phyloP scores from a whole-genome alignment of 2,797 vertebrate species.

The Danionella dracula region DNA sequence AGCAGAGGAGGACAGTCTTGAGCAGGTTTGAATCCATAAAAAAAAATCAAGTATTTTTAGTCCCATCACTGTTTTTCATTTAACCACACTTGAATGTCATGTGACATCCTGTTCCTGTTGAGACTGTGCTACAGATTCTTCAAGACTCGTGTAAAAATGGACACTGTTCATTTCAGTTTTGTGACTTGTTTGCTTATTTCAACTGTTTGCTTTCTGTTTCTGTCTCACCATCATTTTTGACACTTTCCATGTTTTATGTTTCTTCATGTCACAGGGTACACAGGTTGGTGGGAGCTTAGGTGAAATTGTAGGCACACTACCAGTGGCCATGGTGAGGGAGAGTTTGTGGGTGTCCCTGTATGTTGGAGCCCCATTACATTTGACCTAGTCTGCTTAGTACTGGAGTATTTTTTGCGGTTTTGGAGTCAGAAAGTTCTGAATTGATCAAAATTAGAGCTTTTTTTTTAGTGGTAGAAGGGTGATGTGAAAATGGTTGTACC shows the following conservation, averaged over 20 bases:
- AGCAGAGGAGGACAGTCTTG: conserved; percentile 85
- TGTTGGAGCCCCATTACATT: conserved; percentile 17
- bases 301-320: conserved; percentile 48
- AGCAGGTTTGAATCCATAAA: conserved; percentile 75
- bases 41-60: neutral
- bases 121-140: neutral
- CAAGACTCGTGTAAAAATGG: conserved; percentile 2
- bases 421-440: neutral
- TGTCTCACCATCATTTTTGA: conserved; percentile 14
- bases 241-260: conserved; percentile 26
- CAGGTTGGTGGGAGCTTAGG: conserved; percentile 55
- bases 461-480: neutral
- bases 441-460: neutral
- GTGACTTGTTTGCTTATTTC: neutral
- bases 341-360: conserved; percentile 16
- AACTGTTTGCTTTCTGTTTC: neutral
- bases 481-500: neutral
- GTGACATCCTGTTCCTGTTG: neutral
- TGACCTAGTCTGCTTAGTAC: neutral
- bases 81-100: neutral
- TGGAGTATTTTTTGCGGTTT: too few relatives aligned
- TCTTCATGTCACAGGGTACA: conserved; percentile 47
- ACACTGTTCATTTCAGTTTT: neutral
- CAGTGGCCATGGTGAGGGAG: conserved; percentile 32
- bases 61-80: neutral